Evolutionary conservation across 2,797 vertebrate species (phyloP), one percentile per base, ranked within the genome.

Genomic region (Phaenicophaeus curvirostris): DNA sequence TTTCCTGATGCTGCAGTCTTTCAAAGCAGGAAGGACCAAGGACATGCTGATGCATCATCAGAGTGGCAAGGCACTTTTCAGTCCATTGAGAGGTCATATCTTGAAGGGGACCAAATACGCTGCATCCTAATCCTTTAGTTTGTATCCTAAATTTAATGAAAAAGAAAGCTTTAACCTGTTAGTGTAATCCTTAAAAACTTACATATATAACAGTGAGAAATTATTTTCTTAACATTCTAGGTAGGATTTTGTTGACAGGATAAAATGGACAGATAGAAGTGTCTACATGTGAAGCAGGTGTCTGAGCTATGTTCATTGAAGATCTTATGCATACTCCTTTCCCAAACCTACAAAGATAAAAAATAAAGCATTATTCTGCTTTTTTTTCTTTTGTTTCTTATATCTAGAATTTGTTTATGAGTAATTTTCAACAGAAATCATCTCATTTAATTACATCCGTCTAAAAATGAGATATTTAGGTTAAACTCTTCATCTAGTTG

Each of bases 11-110:
- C 9, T 57, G 25, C 41, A 61, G 18, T 42, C 13, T 23, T 44
- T 74, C 54, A n/a, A 41, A 53, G 27, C 1, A 59, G 33, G 10
- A 23, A 12, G 85, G 14, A 42, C 6, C 27, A 78, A 27, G 27
- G 4, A 28, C 44, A 21, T 0, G 0, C 33, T 42, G 50, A 41
- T 33, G 16, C n/a, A 51, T 28, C 8, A 1, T 24, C 11, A 5
- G 6, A 39, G 30, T 80, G 72, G 87, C 50, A 74, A 58, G 37
- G 27, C 33, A 78, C 3, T 58, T 89, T 35, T 50, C 30, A 74
- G 23, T 31, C 33, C 20, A 11, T 54, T 71, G 44, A 85, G 46
- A 71, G 35, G 28, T 58, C 8, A 1, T 19, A 8, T 28, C 18
- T 65, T 68, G 37, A 83, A 72, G n/a, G 30, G 11, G 8, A 85